These are phyloP conservation scores for Trypoxylon attenuatum DNA, from an alignment of 2,888 invertebrate genomes.

Conservation along the genomic window DNA sequence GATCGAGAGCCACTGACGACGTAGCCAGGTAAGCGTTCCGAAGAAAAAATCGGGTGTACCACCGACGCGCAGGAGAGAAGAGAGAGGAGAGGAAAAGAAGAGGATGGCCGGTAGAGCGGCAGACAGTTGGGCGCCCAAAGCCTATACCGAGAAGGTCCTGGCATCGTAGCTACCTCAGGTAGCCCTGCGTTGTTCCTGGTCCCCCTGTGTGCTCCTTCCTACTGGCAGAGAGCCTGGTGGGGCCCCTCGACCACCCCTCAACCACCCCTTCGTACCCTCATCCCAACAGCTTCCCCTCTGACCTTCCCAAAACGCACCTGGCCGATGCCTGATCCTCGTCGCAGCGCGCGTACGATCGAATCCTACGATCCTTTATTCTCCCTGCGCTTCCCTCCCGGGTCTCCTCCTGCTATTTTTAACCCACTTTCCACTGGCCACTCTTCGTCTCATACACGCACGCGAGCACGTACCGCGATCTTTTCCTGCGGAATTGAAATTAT, in stretches of 20 bases:
- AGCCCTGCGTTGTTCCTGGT: conserved; percentile 46
- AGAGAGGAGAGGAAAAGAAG: not conserved
- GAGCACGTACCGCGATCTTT: not conserved
- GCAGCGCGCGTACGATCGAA: conserved; percentile 32
- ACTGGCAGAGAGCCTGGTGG: conserved; percentile 14
- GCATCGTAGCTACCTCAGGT: conserved; percentile 51
- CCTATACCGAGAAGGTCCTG: conserved; percentile 36
- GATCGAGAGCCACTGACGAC: conserved; percentile 26
- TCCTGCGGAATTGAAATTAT: no score
- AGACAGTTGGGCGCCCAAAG: conserved; percentile 62
- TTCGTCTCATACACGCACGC: not conserved
- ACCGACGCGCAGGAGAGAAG: conserved; percentile 48
- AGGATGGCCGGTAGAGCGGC: conserved; percentile 26
- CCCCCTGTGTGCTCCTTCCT: conserved; percentile 34
- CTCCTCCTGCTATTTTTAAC: conserved; percentile 5
- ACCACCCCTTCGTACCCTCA: conserved; percentile 29
- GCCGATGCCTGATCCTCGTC: conserved; percentile 44
- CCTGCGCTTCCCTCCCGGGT: conserved; percentile 19
- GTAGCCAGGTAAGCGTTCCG: conserved; percentile 34
- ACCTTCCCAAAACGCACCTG: conserved; percentile 48
- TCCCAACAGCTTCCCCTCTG: conserved; percentile 42
- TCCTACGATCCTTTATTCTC: conserved; percentile 16
- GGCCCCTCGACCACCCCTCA: conserved; percentile 21
- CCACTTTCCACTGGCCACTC: not conserved
- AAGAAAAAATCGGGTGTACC: conserved; percentile 44